A percentile compares a stretch with the other conserved stretches of the same genome.
phyloP scores from a whole-genome alignment of 2,797 vertebrate species.

The Oreonectes daqikongensis region DNA sequence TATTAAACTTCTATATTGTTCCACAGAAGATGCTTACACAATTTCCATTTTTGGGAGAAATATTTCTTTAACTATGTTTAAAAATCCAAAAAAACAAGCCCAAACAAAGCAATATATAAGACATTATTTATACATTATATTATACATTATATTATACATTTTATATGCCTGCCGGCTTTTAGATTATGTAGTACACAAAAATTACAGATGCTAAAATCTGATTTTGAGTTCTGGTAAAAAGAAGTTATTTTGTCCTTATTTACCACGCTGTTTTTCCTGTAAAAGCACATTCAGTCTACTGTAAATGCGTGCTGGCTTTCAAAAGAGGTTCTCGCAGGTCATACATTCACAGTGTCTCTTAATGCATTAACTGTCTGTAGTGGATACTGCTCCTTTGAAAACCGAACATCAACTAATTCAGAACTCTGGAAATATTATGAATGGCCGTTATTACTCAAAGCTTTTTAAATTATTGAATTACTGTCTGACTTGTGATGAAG shows the following conservation, averaged over 20 bases:
- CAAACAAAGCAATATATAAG: not conserved
- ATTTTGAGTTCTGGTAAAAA: constrained; percentile 3
- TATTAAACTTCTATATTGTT: not conserved
- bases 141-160: not conserved
- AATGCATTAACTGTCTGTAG: constrained; percentile 14
- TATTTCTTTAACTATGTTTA: not conserved
- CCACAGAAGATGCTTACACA: not conserved
- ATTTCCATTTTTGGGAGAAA: not conserved
- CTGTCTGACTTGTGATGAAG: constrained; percentile 27
- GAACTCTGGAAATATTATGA: constrained; percentile 2
- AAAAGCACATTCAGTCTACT: not conserved
- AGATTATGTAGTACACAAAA: not conserved
- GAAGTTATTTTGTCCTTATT: not conserved
- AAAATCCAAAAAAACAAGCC: not conserved
- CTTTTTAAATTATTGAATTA: constrained; percentile 25
- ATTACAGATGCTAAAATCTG: not conserved
- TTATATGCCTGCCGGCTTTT: not conserved
- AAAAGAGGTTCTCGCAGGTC: constrained; percentile 11
- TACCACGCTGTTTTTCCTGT: no score
- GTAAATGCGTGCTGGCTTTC: constrained; percentile 2
- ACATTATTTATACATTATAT: not conserved
- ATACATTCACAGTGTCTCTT: constrained; percentile 17
- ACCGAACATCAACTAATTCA: not conserved
- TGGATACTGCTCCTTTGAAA: constrained; percentile 16
- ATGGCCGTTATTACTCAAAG: constrained; percentile 12